phyloP scores from a whole-genome alignment of 2,888 invertebrate genomes.

The Mythimna loreyi region DNA sequence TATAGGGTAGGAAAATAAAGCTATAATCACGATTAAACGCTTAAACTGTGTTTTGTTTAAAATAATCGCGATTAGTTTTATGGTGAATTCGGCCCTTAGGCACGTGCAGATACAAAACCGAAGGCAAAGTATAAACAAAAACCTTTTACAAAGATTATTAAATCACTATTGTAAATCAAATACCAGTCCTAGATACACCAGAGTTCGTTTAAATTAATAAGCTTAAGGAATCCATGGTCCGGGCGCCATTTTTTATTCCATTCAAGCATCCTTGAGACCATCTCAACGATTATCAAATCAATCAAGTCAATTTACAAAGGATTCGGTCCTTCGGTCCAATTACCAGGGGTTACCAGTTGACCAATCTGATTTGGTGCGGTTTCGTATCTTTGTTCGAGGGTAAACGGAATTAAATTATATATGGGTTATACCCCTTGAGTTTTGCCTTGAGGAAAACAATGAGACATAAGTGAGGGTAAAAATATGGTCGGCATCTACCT shows the following conservation, averaged over 20 bases:
- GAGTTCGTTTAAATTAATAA: slow-evolving; percentile 17
- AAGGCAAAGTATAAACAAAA: not conserved
- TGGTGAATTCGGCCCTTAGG: too few relatives aligned
- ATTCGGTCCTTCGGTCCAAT: slow-evolving; percentile 52
- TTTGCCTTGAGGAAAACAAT: slow-evolving; percentile 35
- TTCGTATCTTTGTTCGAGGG: slow-evolving; percentile 47
- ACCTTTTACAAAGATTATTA: slow-evolving; percentile 7
- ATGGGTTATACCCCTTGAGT: slow-evolving; percentile 32
- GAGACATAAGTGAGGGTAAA: not conserved
- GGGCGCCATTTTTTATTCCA: slow-evolving; percentile 31
- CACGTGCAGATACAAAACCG: not conserved
- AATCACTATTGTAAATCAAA: not conserved
- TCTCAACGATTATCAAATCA: slow-evolving; percentile 59
- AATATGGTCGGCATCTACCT: slow-evolving; percentile 8
- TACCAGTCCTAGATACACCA: slow-evolving; percentile 3
- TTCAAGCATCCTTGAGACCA: slow-evolving; percentile 17
- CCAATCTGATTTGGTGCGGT: slow-evolving; percentile 54
- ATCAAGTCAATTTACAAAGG: slow-evolving; percentile 64
- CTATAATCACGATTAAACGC: too few relatives aligned
- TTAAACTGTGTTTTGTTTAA: too few relatives aligned
- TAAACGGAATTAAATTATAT: slow-evolving; percentile 42
- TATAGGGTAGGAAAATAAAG: too few relatives aligned
- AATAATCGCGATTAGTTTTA: too few relatives aligned
- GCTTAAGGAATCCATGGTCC: slow-evolving; percentile 18
- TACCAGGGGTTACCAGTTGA: slow-evolving; percentile 57